Conservation (phyloP, 2,888 invertebrate species). For the Drosophila sordidula region DNA sequence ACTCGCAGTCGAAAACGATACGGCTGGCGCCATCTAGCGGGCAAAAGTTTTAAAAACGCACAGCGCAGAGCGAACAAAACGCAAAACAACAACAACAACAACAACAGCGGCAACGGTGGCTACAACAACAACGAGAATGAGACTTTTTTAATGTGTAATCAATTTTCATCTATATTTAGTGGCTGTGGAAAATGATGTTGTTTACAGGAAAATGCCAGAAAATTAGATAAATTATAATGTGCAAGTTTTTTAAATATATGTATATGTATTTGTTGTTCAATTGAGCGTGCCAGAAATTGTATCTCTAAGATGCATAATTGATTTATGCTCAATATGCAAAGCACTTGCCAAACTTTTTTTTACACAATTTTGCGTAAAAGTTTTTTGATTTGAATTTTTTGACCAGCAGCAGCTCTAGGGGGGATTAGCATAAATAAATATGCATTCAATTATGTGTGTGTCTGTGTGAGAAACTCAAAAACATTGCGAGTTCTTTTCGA, state of each 20-base stretch:
- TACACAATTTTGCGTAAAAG: conserved; percentile 51
- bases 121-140: background rate
- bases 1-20: conserved; percentile 28
- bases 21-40: conserved; percentile 60
- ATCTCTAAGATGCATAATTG: conserved; percentile 69
- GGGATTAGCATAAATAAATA: conserved; percentile 56
- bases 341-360: conserved; percentile 46
- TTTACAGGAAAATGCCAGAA: conserved; percentile 33
- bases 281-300: conserved; percentile 33
- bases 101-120: conserved; percentile 7
- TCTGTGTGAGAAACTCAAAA: conserved; percentile 8
- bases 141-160: conserved; percentile 7
- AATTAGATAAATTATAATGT: conserved; percentile 48
- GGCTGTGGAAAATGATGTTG: conserved; percentile 18
- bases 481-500: conserved; percentile 12
- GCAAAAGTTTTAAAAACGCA: conserved; percentile 30
- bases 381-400: conserved; percentile 50
- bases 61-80: conserved; percentile 7
- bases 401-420: conserved; percentile 23
- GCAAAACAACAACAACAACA: background rate
- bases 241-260: conserved; percentile 15
- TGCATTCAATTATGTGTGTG: conserved; percentile 39
- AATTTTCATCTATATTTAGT: conserved; percentile 14
- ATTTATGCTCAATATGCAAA: conserved; percentile 66
- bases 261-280: background rate